These are phyloP conservation scores for Myotis brandtii DNA, from an alignment of 2,113 vertebrate genomes.

Conservation along the genomic window DNA sequence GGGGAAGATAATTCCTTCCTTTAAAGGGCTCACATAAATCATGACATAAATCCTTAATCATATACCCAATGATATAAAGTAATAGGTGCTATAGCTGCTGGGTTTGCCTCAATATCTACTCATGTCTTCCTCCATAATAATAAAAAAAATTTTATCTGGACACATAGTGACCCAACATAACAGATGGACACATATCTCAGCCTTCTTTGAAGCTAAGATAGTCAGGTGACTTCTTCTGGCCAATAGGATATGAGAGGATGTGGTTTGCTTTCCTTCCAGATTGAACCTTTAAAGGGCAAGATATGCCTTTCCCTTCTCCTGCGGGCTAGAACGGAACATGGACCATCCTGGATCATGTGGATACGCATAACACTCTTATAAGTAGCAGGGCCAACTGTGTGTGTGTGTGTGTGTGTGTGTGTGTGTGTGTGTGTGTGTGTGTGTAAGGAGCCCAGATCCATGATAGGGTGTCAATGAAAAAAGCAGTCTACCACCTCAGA, in stretches of 20 bases:
- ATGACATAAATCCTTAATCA: not conserved
- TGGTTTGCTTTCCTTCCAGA: not conserved
- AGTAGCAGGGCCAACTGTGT: not conserved
- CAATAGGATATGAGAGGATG: not conserved
- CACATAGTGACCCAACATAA: not conserved
- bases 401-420: no score
- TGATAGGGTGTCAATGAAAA: not conserved
- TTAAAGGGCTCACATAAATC: not conserved
- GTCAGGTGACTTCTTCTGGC: not conserved
- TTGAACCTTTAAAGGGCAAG: not conserved
- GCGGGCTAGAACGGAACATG: not conserved
- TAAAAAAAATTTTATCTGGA: not conserved
- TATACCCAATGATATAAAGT: not conserved
- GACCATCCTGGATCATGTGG: not conserved
- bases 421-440: not conserved
- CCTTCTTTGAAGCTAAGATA: not conserved
- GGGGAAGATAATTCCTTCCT: not conserved
- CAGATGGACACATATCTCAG: not conserved
- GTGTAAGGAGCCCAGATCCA: not conserved
- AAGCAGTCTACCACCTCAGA: not conserved
- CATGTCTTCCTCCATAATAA: not conserved
- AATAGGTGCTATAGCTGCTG: not conserved
- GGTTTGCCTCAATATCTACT: not conserved
- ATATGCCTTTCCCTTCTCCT: not conserved
- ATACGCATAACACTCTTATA: not conserved